Conservation (phyloP, 2,888 invertebrate species). For the Megastigmus dorsalis region DNA sequence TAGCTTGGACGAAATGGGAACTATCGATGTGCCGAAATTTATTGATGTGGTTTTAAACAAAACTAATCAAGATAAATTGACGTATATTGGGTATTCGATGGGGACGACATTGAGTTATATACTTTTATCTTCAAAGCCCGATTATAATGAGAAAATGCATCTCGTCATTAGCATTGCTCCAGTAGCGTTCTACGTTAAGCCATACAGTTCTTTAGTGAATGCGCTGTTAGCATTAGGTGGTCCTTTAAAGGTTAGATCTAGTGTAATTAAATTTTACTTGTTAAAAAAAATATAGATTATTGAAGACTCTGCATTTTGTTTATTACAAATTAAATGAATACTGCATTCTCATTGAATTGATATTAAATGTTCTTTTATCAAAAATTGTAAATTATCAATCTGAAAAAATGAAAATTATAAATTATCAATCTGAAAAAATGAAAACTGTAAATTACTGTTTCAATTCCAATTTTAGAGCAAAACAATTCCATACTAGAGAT, state of each 20-base stretch:
- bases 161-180: conserved; percentile 68
- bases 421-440: too few relatives aligned
- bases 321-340: background rate
- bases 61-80: conserved; percentile 1
- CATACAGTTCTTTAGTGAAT: background rate
- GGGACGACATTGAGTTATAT: background rate
- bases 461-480: too few relatives aligned
- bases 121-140: conserved; percentile 62
- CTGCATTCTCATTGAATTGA: background rate
- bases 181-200: conserved; percentile 61
- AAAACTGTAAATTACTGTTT: too few relatives aligned
- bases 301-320: background rate
- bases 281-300: too few relatives aligned
- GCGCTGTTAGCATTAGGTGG: background rate
- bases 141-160: conserved; percentile 68
- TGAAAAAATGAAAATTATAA: too few relatives aligned
- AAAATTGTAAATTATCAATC: too few relatives aligned
- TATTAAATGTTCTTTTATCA: too few relatives aligned
- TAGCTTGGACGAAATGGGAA: conserved; percentile 12
- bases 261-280: too few relatives aligned
- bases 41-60: conserved; percentile 19
- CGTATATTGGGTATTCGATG: conserved; percentile 19
- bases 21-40: conserved; percentile 1
- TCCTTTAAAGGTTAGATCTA: background rate
- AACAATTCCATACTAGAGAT: too few relatives aligned